These are phyloP conservation scores for Miltochrista miniata DNA, from an alignment of 2,888 invertebrate genomes.

Conservation along the genomic window DNA sequence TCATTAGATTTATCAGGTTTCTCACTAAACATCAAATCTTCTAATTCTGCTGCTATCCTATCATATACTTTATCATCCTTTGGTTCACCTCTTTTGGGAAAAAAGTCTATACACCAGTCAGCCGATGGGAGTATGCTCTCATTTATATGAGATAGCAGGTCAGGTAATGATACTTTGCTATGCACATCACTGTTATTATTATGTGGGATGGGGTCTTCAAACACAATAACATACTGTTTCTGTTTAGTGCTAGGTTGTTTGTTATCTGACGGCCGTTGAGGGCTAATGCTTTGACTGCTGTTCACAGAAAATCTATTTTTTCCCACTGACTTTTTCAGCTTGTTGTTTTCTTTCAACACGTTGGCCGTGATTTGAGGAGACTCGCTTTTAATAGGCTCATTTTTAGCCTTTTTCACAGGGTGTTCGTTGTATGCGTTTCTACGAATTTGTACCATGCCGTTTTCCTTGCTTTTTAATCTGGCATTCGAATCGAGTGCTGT, in stretches of 20 bases:
- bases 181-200: constrained; percentile 48
- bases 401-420: constrained; percentile 55
- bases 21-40: constrained; percentile 77
- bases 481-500: constrained; percentile 50
- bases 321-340: constrained; percentile 50
- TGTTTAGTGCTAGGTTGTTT: constrained; percentile 32
- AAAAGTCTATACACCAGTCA: constrained; percentile 76
- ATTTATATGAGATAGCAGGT: constrained; percentile 62
- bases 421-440: constrained; percentile 62
- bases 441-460: constrained; percentile 73
- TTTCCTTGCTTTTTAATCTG: constrained; percentile 71
- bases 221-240: constrained; percentile 72
- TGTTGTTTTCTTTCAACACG: constrained; percentile 73
- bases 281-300: constrained; percentile 28
- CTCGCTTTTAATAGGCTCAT: constrained; percentile 9
- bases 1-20: constrained; percentile 53
- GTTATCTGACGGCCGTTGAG: too few species aligned
- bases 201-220: constrained; percentile 51
- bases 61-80: constrained; percentile 79
- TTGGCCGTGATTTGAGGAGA: constrained; percentile 38
- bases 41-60: constrained; percentile 77
- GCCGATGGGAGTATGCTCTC: constrained; percentile 66
- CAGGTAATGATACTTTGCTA: constrained; percentile 55
- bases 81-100: constrained; percentile 69
- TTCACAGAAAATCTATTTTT: constrained; percentile 51